A percentile compares a stretch with the other conserved stretches of the same genome.
Conservation (phyloP, 1,140 invertebrate genomes). For the Apocrypta bakeri region DNA sequence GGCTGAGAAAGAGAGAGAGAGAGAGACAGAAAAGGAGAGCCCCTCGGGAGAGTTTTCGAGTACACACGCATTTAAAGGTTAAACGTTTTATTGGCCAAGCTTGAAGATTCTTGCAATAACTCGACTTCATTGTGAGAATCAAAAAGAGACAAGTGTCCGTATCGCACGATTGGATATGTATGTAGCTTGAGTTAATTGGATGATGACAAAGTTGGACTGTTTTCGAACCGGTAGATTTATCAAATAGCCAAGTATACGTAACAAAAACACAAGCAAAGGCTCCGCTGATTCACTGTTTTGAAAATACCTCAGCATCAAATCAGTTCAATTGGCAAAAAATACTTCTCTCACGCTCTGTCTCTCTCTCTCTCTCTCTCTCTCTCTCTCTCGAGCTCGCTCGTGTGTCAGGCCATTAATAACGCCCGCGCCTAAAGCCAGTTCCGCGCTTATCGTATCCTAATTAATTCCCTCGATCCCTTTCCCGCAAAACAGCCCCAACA, state of each 20-base stretch:
- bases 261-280: background rate
- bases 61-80: background rate
- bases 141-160: background rate
- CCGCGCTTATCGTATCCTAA: constrained; percentile 23
- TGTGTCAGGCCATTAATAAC: constrained; percentile 9
- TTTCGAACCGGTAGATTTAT: background rate
- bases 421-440: constrained; percentile 10
- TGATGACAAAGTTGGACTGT: background rate
- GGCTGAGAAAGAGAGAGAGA: background rate
- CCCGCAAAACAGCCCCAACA: constrained; percentile 14
- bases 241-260: background rate
- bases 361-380: background rate
- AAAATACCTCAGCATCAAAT: background rate
- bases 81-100: constrained; percentile 11
- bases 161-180: background rate
- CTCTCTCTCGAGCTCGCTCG: background rate
- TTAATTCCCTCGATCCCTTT: constrained; percentile 11
- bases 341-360: background rate
- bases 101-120: constrained; percentile 9
- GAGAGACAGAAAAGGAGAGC: constrained; percentile 9
- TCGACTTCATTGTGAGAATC: background rate
- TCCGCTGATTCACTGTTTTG: background rate
- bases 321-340: background rate
- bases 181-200: background rate
- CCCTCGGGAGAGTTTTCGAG: background rate